Percentiles rank a stretch among this genome's conserved stretches.
These are phyloP conservation scores for Sinonovacula constricta DNA, from an alignment of 1,140 invertebrate genomes.

Conservation along the genomic window DNA sequence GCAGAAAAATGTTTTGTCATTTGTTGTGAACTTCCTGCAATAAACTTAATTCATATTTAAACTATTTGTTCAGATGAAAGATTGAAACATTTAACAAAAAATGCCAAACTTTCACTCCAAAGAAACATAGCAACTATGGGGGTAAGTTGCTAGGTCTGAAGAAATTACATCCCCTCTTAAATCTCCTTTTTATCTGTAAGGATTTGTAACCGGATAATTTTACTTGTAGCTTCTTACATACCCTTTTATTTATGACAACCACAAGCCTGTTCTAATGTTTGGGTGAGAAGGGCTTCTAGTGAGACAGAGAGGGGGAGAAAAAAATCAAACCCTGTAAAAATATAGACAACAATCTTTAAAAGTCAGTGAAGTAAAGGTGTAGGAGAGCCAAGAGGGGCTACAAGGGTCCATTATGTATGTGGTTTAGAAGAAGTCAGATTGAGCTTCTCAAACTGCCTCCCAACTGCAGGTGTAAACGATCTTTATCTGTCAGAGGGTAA, in stretches of 20 bases:
- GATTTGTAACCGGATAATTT: constrained; percentile 16
- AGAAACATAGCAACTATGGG: constrained; percentile 8
- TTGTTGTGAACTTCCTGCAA: no score
- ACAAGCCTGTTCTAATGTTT: neutral
- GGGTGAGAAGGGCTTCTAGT: constrained; percentile 3
- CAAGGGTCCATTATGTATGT: no score
- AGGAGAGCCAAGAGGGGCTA: no score
- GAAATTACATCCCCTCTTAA: constrained; percentile 17
- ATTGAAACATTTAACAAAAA: no score
- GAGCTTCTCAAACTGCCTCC: neutral
- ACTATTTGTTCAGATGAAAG: no score
- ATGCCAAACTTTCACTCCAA: neutral
- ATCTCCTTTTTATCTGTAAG: constrained; percentile 30
- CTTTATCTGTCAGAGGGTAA: constrained; percentile 21
- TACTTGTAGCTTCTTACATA: constrained; percentile 22
- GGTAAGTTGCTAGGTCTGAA: neutral
- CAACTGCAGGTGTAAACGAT: constrained; percentile 39
- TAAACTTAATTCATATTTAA: no score
- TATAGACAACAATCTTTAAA: no score
- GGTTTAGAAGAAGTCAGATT: constrained; percentile 17
- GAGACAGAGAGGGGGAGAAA: no score
- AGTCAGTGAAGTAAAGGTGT: no score
- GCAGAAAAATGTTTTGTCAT: no score
- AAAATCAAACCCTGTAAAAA: no score
- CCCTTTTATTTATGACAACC: constrained; percentile 29